These are phyloP conservation scores for Agrypnia vestita DNA, from an alignment of 1,140 invertebrate genomes.

Conservation along the genomic window DNA sequence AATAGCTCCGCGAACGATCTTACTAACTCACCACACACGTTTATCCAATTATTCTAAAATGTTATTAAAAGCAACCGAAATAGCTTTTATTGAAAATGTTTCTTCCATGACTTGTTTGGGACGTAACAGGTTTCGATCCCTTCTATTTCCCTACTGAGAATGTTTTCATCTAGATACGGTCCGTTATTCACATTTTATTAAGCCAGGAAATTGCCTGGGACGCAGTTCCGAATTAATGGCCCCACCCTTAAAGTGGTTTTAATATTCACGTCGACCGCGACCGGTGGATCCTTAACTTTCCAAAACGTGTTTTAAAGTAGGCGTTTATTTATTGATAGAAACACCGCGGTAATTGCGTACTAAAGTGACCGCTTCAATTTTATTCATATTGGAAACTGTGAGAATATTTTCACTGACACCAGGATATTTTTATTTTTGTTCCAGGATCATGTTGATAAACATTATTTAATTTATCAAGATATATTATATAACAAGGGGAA, in stretches of 20 bases:
- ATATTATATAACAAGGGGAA: no score
- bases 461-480: no score
- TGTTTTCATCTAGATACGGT: conserved; percentile 30
- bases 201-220: conserved; percentile 36
- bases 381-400: no score
- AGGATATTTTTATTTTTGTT: no score
- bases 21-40: no score
- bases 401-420: no score
- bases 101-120: conserved; percentile 13
- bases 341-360: no score
- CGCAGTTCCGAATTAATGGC: conserved; percentile 43
- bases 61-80: background rate
- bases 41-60: no score
- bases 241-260: conserved; percentile 42
- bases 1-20: no score
- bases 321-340: conserved; percentile 15
- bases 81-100: background rate
- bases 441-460: no score
- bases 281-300: conserved; percentile 1
- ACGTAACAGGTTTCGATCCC: conserved; percentile 15
- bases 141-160: conserved; percentile 18
- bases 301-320: conserved; percentile 11
- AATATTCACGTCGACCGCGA: conserved; percentile 24
- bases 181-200: conserved; percentile 45
- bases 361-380: no score